Evolutionary conservation across 1,140 invertebrate species (phyloP).

Genomic region (Ceratina japonica): DNA sequence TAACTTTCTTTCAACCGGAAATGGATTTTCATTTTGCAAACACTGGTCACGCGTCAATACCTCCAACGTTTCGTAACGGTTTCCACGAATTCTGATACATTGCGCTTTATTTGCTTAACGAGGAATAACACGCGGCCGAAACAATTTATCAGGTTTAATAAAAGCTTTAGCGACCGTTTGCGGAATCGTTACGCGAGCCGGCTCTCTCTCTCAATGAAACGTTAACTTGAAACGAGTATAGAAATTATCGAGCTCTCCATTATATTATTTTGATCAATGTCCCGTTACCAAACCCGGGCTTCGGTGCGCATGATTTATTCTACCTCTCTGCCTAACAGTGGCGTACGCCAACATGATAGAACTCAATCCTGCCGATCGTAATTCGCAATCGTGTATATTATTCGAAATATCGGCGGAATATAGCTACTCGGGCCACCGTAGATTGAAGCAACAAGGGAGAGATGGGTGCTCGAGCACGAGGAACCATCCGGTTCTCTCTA

Average conservation of each 20-base stretch:
- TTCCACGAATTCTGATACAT: not conserved
- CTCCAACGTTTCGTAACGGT: not conserved
- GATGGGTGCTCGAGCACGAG: not conserved
- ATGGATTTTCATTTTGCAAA: not conserved
- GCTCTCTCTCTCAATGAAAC: too few species aligned
- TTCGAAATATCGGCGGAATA: conserved; percentile 60
- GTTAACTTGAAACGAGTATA: too few species aligned
- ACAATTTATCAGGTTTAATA: too few species aligned
- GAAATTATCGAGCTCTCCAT: too few species aligned
- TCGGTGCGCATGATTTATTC: too few species aligned
- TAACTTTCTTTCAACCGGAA: conserved; percentile 1
- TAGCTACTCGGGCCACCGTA: conserved; percentile 47
- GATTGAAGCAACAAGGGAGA: conserved; percentile 41
- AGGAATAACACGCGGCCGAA: too few species aligned
- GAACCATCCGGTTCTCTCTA: conserved; percentile 40
- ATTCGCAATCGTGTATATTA: conserved; percentile 52
- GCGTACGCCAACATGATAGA: not conserved
- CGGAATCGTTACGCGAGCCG: too few species aligned
- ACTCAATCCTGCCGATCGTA: conserved; percentile 24
- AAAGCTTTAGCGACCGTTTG: too few species aligned
- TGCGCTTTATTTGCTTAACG: too few species aligned
- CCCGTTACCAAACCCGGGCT: too few species aligned
- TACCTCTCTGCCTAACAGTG: not conserved
- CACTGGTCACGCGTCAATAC: too few species aligned
- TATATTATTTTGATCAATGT: too few species aligned